Evolutionary conservation across 2,797 vertebrate genomes (phyloP).

Genomic region (Cottoperca gobio): DNA sequence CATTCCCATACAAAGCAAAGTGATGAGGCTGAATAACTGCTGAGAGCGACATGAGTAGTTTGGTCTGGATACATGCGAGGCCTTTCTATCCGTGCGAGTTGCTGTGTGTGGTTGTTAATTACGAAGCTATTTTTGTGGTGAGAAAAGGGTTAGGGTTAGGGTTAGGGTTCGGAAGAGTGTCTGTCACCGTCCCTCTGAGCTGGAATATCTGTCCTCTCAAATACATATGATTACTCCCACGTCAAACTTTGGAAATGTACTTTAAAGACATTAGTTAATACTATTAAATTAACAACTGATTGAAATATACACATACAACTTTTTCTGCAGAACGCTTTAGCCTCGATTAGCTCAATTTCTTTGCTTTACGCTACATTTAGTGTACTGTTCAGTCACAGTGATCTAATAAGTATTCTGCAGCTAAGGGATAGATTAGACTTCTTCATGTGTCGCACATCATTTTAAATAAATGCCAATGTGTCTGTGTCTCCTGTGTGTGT

Average conservation of each 20-base stretch:
- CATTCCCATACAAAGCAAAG: conserved; percentile 53
- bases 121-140: conserved; percentile 30
- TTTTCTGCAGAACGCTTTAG: neutral
- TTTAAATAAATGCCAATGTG: neutral
- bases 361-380: neutral
- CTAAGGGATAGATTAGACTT: neutral
- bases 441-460: too few species aligned
- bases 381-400: neutral
- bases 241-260: neutral
- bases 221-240: neutral
- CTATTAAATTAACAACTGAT: neutral
- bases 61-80: conserved; percentile 36
- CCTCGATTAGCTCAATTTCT: neutral
- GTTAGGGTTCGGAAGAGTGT: too few species aligned
- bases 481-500: neutral
- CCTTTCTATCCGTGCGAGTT: conserved; percentile 1
- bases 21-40: conserved; percentile 58
- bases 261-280: neutral
- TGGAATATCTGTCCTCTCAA: conserved; percentile 7
- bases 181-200: conserved; percentile 10
- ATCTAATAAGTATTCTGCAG: neutral
- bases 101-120: conserved; percentile 44
- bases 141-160: too few species aligned
- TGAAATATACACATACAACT: neutral
- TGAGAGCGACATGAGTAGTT: conserved; percentile 50